These are phyloP conservation scores for Amblyteles armatorius DNA, from an alignment of 2,888 invertebrate species.

Conservation along the genomic window DNA sequence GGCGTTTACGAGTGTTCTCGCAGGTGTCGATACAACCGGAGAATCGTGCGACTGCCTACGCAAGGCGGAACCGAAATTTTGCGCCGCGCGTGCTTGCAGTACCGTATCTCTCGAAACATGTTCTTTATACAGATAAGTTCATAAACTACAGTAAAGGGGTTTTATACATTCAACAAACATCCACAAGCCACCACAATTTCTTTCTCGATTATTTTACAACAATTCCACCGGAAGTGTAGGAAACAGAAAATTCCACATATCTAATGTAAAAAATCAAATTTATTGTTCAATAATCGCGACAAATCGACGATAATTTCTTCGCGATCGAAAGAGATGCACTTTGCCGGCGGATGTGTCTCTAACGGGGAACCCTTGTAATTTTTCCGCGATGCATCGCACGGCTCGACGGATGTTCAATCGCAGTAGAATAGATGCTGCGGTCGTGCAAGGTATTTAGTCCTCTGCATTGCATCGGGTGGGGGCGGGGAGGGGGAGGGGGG, in stretches of 20 bases:
- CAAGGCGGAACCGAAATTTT: not conserved
- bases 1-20: slow-evolving; percentile 36
- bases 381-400: slow-evolving; percentile 30
- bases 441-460: slow-evolving; percentile 35
- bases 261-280: not conserved
- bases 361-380: not conserved
- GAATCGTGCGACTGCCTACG: not conserved
- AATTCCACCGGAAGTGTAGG: not conserved
- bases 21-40: slow-evolving; percentile 3
- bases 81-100: not conserved
- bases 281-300: not conserved
- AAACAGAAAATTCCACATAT: not conserved
- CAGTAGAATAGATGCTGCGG: slow-evolving; percentile 36
- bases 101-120: not conserved
- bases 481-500: not conserved
- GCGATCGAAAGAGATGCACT: not conserved
- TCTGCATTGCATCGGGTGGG: not conserved
- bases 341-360: not conserved
- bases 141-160: not conserved
- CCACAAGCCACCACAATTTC: not conserved
- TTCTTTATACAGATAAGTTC: not conserved
- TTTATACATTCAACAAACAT: not conserved
- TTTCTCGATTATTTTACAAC: not conserved
- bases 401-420: slow-evolving; percentile 16
- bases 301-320: not conserved